Base-by-base conservation (phyloP, 2,888 invertebrate genomes). In the Drosophila barbarae region DNA sequence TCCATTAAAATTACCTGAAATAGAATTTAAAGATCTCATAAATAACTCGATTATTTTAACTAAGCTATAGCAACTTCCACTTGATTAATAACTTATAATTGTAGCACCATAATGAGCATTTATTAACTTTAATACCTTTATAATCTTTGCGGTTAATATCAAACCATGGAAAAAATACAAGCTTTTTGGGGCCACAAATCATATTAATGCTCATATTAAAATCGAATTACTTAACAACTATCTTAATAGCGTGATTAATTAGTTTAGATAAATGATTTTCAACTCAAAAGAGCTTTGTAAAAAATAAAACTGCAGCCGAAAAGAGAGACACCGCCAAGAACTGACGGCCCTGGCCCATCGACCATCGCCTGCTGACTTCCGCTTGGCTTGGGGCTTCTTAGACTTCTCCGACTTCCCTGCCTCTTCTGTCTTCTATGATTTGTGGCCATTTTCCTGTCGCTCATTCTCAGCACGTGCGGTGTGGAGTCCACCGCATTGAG, bases 391-490 rank as follows among this genome's bases (percentile, higher is more conserved):
- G 38, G 61, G 36, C 34, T 44, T 44, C 28, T 39, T 21, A 21
- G 44, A 13, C 46, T 18, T 18, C 30, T 28, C 28, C 15, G 46
- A 23, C 42, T 26, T n/a, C 30, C 42, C 28, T 9, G 23, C 23
- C 46, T 18, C 69, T 23, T 23, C 23, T 23, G 80, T 23, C 70
- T 71, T 78, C 84, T 80, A 78, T 81, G 72, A 78, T 81, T 84
- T 80, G 80, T 71, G 71, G 76, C 72, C 50, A 71, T 71, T 66
- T 71, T 66, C 66, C 59, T 71, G 52, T 67, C 38, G 56, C 55
- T 66, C 85, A 84, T 86, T 85, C 86, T 85, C 75, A 75, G 86
- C 85, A 83, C 79, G 80, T 77, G 78, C 77, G 55, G 34, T 34
- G 59, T 58, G 36, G 42, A 44, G 51, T 41, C 69, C 63, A 58